These are phyloP conservation scores for Dryas iulia DNA, from an alignment of 1,140 invertebrate genomes.

Conservation along the genomic window DNA sequence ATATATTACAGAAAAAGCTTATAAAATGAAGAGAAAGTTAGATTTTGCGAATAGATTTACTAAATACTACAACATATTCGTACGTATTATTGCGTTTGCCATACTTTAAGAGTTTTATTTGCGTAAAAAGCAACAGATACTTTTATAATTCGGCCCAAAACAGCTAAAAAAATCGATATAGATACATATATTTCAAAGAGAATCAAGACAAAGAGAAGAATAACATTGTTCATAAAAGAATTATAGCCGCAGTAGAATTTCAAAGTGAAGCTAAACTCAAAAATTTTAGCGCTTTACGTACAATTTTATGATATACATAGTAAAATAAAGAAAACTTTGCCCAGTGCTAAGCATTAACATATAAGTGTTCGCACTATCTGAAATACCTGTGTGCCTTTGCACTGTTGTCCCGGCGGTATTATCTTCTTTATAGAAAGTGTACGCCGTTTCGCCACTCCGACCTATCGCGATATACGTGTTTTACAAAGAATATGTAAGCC, in stretches of 20 bases:
- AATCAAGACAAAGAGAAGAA: background rate
- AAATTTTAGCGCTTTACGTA: background rate
- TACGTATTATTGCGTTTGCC: too few relatives aligned
- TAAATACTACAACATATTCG: too few relatives aligned
- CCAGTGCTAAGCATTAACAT: background rate
- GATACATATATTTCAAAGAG: background rate
- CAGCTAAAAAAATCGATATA: too few relatives aligned
- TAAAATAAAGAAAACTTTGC: background rate
- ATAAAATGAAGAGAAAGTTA: too few relatives aligned
- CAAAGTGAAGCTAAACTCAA: background rate
- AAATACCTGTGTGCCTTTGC: slow-evolving; percentile 27
- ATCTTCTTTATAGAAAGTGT: slow-evolving; percentile 76
- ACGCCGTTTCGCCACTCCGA: slow-evolving; percentile 66
- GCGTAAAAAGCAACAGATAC: background rate
- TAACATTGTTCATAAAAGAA: background rate
- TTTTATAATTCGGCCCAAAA: background rate
- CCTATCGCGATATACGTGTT: slow-evolving; percentile 39
- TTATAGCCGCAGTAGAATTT: background rate
- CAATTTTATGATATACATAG: background rate
- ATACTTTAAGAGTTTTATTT: too few relatives aligned
- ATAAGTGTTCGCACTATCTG: background rate
- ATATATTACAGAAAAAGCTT: too few relatives aligned
- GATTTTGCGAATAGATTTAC: too few relatives aligned
- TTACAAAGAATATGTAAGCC: slow-evolving; percentile 26
- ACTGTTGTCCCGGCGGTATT: slow-evolving; percentile 48